Conservation (phyloP, 23 tunicate genomes). For the Styela plicata region DNA sequence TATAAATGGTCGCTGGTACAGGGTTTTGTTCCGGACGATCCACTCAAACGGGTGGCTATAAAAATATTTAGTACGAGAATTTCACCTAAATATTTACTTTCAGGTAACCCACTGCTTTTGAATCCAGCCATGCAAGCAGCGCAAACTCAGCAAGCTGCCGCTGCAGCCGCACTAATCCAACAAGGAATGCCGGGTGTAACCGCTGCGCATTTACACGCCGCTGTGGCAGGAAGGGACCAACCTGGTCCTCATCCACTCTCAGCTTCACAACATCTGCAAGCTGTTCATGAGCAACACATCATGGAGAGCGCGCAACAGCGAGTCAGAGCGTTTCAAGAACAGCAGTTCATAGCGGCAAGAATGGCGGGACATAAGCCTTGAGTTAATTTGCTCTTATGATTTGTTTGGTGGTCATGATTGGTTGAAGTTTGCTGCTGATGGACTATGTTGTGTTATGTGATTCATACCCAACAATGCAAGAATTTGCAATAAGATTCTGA, state of each 20-base stretch:
- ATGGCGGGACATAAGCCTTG: conserved; percentile 20
- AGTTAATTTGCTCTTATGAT: too few species aligned
- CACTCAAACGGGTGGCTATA: too few species aligned
- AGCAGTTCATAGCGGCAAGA: conserved; percentile 30
- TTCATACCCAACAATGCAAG: too few species aligned
- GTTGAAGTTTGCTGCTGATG: too few species aligned
- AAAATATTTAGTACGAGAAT: too few species aligned
- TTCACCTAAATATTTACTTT: too few species aligned
- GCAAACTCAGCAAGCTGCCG: conserved; percentile 42
- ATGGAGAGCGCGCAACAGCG: conserved; percentile 41
- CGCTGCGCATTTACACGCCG: conserved; percentile 7
- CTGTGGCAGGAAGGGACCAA: conserved; percentile 15
- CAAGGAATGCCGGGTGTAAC: conserved; percentile 49
- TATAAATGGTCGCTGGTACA: too few species aligned
- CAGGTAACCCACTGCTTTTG: conserved; percentile 55
- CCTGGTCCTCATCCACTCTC: conserved; percentile 30
- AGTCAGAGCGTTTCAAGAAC: conserved; percentile 28
- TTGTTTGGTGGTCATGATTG: too few species aligned
- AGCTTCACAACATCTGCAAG: conserved; percentile 67
- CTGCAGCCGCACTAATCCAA: conserved; percentile 25
- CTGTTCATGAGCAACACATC: conserved; percentile 51
- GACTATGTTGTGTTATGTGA: too few species aligned
- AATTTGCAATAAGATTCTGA: too few species aligned
- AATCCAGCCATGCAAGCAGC: conserved; percentile 42
- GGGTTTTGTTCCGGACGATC: too few species aligned